A percentile compares a stretch with the other conserved stretches of the same genome.
phyloP scores from a whole-genome alignment of 2,113 vertebrate genomes.

The Macrotis lagotis region DNA sequence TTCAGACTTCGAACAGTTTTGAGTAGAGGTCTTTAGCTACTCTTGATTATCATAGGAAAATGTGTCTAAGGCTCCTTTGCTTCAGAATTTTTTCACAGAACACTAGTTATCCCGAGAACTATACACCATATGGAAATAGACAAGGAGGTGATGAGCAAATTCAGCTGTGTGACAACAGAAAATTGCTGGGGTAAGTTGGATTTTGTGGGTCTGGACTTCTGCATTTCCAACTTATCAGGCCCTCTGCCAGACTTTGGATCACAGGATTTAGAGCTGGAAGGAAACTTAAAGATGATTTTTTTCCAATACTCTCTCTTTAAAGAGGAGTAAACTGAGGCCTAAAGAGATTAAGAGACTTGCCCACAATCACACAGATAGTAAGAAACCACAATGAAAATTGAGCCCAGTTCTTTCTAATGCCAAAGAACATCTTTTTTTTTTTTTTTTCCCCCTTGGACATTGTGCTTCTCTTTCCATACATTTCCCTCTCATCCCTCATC shows the following conservation, averaged over 20 bases:
- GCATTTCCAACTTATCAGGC: not conserved
- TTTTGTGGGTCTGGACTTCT: not conserved
- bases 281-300: not conserved
- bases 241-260: not conserved
- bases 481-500: not conserved
- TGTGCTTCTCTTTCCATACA: not conserved
- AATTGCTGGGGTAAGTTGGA: not conserved
- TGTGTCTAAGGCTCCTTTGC: not conserved
- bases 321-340: not conserved
- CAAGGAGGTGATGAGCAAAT: not conserved
- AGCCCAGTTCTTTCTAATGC: not conserved
- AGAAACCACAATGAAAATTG: not conserved
- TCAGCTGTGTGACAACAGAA: not conserved
- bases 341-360: not conserved
- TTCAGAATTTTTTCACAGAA: not conserved
- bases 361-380: not conserved
- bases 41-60: not conserved
- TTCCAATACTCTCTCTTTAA: not conserved
- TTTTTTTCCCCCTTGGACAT: not conserved
- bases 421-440: not conserved
- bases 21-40: not conserved
- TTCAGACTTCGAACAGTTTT: not conserved
- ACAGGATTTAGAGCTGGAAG: not conserved
- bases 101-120: constrained; percentile 3
- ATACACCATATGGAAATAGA: constrained; percentile 3